Conservation (phyloP, 1,140 invertebrate genomes). For the Drosophila suzukii region DNA sequence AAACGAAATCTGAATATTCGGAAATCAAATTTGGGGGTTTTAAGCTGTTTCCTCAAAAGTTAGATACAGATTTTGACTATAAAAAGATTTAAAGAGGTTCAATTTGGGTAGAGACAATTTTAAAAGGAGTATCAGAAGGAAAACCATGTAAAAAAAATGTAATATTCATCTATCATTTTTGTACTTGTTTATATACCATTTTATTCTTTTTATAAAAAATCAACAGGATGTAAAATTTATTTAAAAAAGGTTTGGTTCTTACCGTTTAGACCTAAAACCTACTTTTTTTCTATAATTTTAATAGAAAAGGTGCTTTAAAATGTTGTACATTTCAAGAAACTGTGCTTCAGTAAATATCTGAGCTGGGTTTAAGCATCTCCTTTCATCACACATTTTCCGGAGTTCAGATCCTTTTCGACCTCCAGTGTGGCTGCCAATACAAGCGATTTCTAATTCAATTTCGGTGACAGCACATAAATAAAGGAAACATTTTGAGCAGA, state of each 20-base stretch:
- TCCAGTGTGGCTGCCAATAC: conserved; percentile 31
- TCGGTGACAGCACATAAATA: conserved; percentile 79
- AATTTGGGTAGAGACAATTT: too few relatives aligned
- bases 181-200: too few relatives aligned
- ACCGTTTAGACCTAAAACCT: too few relatives aligned
- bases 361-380: background rate
- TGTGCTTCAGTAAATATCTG: background rate
- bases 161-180: too few relatives aligned
- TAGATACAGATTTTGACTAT: background rate
- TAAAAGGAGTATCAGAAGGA: too few relatives aligned
- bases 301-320: too few relatives aligned
- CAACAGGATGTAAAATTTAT: too few relatives aligned
- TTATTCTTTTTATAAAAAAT: too few relatives aligned
- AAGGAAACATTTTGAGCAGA: conserved; percentile 71
- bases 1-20: background rate
- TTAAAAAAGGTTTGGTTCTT: too few relatives aligned
- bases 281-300: too few relatives aligned
- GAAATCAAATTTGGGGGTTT: background rate
- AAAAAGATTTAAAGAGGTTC: background rate
- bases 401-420: conserved; percentile 26
- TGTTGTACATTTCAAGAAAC: too few relatives aligned
- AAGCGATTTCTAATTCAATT: conserved; percentile 80
- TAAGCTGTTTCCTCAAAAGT: background rate
- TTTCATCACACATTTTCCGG: conserved; percentile 4
- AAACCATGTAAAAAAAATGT: too few relatives aligned